Evolutionary conservation across 2,888 invertebrate genomes (phyloP).

Genomic region (Hololepta plana): DNA sequence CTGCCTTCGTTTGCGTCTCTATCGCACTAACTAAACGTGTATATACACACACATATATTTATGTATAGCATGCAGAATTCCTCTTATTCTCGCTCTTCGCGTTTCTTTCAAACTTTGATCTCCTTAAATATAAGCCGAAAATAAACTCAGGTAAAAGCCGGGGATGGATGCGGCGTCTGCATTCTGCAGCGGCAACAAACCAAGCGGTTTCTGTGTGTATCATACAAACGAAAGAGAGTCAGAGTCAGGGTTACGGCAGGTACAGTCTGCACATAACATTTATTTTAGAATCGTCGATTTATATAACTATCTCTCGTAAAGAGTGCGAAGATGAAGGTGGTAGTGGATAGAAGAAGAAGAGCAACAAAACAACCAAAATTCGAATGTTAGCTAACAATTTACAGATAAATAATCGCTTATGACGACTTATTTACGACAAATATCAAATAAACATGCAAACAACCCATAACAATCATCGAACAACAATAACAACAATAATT

Average conservation of each 20-base stretch:
- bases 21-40: too few relatives aligned
- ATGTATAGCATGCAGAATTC: too few relatives aligned
- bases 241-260: slow-evolving; percentile 16
- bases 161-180: slow-evolving; percentile 7
- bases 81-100: too few relatives aligned
- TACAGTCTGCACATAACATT: slow-evolving; percentile 16
- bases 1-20: too few relatives aligned
- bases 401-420: slow-evolving; percentile 2
- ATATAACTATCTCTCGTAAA: too few relatives aligned
- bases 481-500: slow-evolving; percentile 4
- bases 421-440: slow-evolving; percentile 2
- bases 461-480: not conserved
- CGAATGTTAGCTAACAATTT: slow-evolving; percentile 1
- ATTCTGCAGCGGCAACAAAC: slow-evolving; percentile 6
- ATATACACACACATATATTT: too few relatives aligned
- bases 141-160: slow-evolving; percentile 9
- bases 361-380: slow-evolving; percentile 3
- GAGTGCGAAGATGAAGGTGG: too few relatives aligned
- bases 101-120: too few relatives aligned
- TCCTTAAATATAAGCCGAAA: too few relatives aligned
- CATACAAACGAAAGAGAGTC: too few relatives aligned
- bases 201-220: slow-evolving; percentile 16
- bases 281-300: slow-evolving; percentile 1
- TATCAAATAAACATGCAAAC: slow-evolving; percentile 2
- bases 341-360: too few relatives aligned